Evolutionary conservation across 2,113 vertebrate species (phyloP).

Genomic region (Microtus pennsylvanicus): DNA sequence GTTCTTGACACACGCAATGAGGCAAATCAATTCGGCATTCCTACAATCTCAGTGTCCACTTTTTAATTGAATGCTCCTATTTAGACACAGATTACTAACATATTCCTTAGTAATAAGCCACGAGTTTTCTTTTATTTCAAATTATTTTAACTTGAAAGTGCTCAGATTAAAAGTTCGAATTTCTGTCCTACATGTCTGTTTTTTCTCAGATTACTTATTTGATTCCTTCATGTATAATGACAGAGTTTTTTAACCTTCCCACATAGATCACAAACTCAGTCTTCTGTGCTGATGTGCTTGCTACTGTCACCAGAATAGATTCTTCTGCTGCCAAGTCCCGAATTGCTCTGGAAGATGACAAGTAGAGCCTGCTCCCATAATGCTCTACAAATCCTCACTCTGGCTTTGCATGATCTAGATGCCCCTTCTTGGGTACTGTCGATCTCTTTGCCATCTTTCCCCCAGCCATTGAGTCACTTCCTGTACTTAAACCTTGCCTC

Average conservation of each 20-base stretch:
- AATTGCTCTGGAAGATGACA: not conserved
- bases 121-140: not conserved
- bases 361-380: not conserved
- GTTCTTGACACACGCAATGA: not conserved
- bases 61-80: not conserved
- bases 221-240: not conserved
- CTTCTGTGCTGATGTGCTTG: not conserved
- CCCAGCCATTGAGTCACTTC: conserved; percentile 75
- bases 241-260: not conserved
- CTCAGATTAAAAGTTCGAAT: not conserved
- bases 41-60: not conserved
- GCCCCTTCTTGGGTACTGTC: conserved; percentile 45
- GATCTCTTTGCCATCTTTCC: conserved; percentile 62
- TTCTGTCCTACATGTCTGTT: conserved; percentile 9
- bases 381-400: conserved; percentile 12
- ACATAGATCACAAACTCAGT: not conserved
- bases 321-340: not conserved
- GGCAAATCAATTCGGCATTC: not conserved
- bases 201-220: conserved; percentile 34
- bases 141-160: not conserved
- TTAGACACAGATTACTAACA: not conserved
- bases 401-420: conserved; percentile 42
- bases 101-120: not conserved
- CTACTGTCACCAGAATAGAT: not conserved
- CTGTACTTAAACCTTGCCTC: conserved; percentile 73